Evolutionary conservation across 2,113 vertebrate genomes (phyloP).

Genomic region (Stegastes partitus): DNA sequence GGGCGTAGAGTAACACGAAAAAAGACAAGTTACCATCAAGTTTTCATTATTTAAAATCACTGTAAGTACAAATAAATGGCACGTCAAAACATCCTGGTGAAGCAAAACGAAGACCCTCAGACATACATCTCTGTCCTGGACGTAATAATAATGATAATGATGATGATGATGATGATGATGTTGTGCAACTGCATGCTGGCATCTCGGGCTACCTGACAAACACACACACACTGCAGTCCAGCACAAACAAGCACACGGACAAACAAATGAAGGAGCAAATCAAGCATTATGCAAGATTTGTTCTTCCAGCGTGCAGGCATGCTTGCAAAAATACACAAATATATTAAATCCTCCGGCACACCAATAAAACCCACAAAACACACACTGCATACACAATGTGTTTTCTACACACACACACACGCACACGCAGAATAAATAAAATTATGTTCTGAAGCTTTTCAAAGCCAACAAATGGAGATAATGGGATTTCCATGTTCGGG

Average conservation of each 20-base stretch:
- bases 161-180: slow-evolving; percentile 5
- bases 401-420: slow-evolving; percentile 16
- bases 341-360: slow-evolving; percentile 40
- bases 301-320: slow-evolving; percentile 7
- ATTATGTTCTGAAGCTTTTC: slow-evolving; percentile 1
- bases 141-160: slow-evolving; percentile 26
- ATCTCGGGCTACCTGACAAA: slow-evolving; percentile 45
- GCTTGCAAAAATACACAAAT: slow-evolving; percentile 30
- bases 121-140: not conserved
- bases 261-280: slow-evolving; percentile 53
- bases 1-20: not conserved
- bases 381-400: slow-evolving; percentile 19
- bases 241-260: slow-evolving; percentile 36
- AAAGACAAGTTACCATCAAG: not conserved
- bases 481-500: not conserved
- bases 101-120: not conserved
- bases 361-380: slow-evolving; percentile 37
- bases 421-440: slow-evolving; percentile 9
- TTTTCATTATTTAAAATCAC: too few species aligned
- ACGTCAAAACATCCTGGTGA: not conserved
- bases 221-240: slow-evolving; percentile 20
- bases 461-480: not conserved
- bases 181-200: slow-evolving; percentile 35
- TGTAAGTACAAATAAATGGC: not conserved
- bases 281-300: slow-evolving; percentile 31